Evolutionary conservation across 2,797 vertebrate genomes (phyloP).

Genomic region (Fundulus diaphanus): DNA sequence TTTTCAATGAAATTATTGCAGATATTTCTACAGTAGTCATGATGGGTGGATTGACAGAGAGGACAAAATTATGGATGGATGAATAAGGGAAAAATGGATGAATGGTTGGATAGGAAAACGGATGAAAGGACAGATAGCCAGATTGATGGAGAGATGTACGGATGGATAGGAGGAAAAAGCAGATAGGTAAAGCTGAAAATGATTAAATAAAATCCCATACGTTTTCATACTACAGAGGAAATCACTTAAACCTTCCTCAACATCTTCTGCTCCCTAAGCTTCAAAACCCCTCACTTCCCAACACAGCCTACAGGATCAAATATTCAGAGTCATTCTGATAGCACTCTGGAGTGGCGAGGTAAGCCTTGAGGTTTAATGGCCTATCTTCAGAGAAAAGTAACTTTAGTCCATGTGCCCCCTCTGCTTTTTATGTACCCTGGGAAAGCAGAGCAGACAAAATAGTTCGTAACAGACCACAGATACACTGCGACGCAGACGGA

Average conservation of each 20-base stretch:
- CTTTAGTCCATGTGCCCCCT: slow-evolving; percentile 30
- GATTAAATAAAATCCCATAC: background rate
- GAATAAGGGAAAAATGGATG: no score
- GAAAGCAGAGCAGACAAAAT: slow-evolving; percentile 54
- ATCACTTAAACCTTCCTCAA: slow-evolving; percentile 8
- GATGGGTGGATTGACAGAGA: background rate
- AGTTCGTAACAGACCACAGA: slow-evolving; percentile 40
- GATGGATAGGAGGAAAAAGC: background rate
- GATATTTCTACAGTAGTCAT: no score
- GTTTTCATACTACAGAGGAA: background rate
- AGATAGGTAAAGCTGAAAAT: background rate
- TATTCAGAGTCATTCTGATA: slow-evolving; percentile 34
- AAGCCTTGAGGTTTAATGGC: slow-evolving; percentile 38
- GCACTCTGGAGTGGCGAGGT: slow-evolving; percentile 18
- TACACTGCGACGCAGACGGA: slow-evolving; percentile 17
- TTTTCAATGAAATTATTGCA: no score
- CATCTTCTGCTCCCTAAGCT: slow-evolving; percentile 16
- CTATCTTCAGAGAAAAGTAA: slow-evolving; percentile 37
- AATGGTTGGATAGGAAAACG: background rate
- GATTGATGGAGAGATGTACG: background rate
- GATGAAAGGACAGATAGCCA: background rate
- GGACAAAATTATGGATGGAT: background rate
- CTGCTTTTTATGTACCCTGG: slow-evolving; percentile 48
- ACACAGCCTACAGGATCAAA: slow-evolving; percentile 42
- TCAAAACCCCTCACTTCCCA: slow-evolving; percentile 26